Base-by-base conservation (phyloP, 2,888 invertebrate species). In the Eulithis prunata region DNA sequence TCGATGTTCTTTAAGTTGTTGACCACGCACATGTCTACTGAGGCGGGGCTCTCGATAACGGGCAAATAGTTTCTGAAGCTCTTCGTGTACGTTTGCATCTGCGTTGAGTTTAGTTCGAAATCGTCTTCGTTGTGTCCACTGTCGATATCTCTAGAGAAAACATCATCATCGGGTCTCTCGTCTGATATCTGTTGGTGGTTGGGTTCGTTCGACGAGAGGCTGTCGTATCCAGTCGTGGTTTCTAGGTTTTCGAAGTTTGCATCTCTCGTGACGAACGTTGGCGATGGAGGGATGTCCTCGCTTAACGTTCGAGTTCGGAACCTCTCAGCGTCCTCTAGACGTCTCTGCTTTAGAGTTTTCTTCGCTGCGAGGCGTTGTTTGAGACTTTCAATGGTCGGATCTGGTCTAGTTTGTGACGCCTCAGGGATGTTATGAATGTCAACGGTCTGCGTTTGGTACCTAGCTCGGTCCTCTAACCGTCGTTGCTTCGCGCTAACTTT, bases 101-200 rank as follows among this genome's bases (percentile, higher is more conserved):
- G 91, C 10, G 94, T 90, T 61, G 94, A 93, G 80, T 94, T 94
- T 28, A 94, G 91, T 80, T 96, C 96, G 28, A 95, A 95, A 74
- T 96, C 96, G 62, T 96, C 96, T 67, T 96, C 96, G 76, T 96
- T 95, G 60, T 96, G 96, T 1, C 96, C 96, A 79, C 96, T 96
- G 70, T 96, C 91, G 0, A 74, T 77, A 57, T 87, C 90, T 66
- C 85, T 76, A 2, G 86, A 84, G 69, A 86, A 84, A 6, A 82
- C 80, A 55, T 85, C 87, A 46, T 87, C 88, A 38, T 88, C 87
- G 41, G 73, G 84, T 43, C 82, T 73, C 11, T 89, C 87, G 68
- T 89, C 88, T 5, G 73, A 74, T 45, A 90, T 77, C 68, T 86
- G 86, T 65, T 89, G 89, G 70, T 91, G 90, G 58, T 83, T 88